phyloP scores from a whole-genome alignment of 2,113 vertebrate genomes.

The Phrynosoma platyrhinos region DNA sequence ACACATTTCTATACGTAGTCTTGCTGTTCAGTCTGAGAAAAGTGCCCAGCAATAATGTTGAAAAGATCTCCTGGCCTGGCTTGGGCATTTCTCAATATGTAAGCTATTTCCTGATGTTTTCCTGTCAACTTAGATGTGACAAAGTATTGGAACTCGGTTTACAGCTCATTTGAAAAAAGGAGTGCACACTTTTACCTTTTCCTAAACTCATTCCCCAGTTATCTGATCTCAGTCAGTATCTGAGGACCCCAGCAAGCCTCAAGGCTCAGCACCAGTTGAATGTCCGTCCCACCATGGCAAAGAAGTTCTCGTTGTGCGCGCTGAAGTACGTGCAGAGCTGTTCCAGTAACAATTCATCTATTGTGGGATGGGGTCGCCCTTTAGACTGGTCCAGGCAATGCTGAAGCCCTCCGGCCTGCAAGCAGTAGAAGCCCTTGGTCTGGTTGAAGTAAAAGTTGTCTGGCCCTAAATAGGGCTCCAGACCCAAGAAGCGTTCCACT shows the following conservation, averaged over 20 bases:
- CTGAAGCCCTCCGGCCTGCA: conserved; percentile 72
- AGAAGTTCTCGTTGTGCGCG: conserved; percentile 81
- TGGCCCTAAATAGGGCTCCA: conserved; percentile 75
- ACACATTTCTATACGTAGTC: neutral
- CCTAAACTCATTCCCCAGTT: neutral
- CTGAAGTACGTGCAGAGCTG: conserved; percentile 81
- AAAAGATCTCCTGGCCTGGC: neutral
- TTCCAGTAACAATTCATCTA: conserved; percentile 73
- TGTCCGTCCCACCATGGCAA: conserved; percentile 80
- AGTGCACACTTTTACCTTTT: no score
- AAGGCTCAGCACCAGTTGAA: conserved; percentile 79
- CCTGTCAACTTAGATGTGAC: no score
- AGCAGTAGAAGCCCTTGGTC: conserved; percentile 87
- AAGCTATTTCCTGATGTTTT: neutral
- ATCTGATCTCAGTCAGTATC: neutral
- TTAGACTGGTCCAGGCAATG: conserved; percentile 86
- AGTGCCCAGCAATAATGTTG: neutral
- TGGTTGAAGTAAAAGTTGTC: conserved; percentile 85
- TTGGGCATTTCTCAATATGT: neutral
- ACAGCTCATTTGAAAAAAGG: neutral
- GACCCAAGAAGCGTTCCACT: conserved; percentile 80
- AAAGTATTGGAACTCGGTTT: neutral
- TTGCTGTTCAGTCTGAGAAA: neutral
- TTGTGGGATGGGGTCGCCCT: conserved; percentile 80
- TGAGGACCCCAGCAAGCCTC: neutral